Evolutionary conservation across 2,888 invertebrate genomes (phyloP).

Genomic region (Hydraecia micacea): DNA sequence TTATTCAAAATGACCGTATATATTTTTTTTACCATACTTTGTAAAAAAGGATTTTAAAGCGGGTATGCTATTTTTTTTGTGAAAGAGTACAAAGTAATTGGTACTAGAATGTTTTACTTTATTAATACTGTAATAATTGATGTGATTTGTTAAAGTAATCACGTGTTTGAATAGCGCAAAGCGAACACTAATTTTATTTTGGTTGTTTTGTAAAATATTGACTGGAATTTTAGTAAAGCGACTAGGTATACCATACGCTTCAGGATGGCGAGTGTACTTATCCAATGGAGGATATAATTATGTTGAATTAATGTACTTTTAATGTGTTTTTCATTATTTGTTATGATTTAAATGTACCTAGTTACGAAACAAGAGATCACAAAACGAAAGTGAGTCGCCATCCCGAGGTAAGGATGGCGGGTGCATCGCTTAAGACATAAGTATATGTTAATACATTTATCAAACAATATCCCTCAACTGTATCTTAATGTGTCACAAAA

Average conservation of each 20-base stretch:
- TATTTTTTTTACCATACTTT: slow-evolving; percentile 54
- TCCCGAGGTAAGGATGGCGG: slow-evolving; percentile 52
- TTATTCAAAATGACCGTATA: slow-evolving; percentile 59
- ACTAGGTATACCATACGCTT: slow-evolving; percentile 38
- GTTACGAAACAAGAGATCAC: slow-evolving; percentile 32
- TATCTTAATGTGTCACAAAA: slow-evolving; percentile 40
- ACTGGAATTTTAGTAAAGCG: slow-evolving; percentile 52
- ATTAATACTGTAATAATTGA: slow-evolving; percentile 52
- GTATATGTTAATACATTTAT: slow-evolving; percentile 53
- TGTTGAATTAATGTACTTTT: slow-evolving; percentile 26
- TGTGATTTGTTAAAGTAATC: slow-evolving; percentile 47
- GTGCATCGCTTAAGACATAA: slow-evolving; percentile 55
- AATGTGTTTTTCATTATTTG: slow-evolving; percentile 31
- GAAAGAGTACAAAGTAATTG: slow-evolving; percentile 54
- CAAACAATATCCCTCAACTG: slow-evolving; percentile 30
- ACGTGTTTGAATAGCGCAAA: slow-evolving; percentile 47
- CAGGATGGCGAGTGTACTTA: slow-evolving; percentile 51
- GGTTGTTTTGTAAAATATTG: slow-evolving; percentile 50
- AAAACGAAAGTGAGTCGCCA: slow-evolving; percentile 33
- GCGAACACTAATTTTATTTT: slow-evolving; percentile 45
- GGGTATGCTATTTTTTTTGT: slow-evolving; percentile 54
- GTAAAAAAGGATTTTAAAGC: slow-evolving; percentile 57
- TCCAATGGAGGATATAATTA: slow-evolving; percentile 39
- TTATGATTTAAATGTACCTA: slow-evolving; percentile 41
- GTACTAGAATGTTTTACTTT: slow-evolving; percentile 57